Evolutionary conservation across 2,113 vertebrate genomes (phyloP).

Genomic region (Artemisiospiza belli): DNA sequence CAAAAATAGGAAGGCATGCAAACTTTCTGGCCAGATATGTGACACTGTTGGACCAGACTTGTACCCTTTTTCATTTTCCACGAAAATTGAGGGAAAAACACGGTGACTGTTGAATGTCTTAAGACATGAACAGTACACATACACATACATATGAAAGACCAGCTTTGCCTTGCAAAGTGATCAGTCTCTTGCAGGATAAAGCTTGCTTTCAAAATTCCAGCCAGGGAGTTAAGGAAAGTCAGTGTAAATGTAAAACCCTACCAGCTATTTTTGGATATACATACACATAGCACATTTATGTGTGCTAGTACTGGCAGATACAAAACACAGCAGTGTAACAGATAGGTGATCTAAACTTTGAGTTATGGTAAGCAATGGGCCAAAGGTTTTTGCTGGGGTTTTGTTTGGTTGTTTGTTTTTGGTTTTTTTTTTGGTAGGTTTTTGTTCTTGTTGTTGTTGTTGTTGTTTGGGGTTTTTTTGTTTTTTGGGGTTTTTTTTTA

Average conservation of each 20-base stretch:
- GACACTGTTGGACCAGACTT: neutral
- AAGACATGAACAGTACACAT: conserved; percentile 5
- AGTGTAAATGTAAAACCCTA: conserved; percentile 7
- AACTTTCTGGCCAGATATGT: neutral
- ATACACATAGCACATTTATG: neutral
- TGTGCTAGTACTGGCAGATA: neutral
- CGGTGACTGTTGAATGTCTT: conserved; percentile 38
- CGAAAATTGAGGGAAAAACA: neutral
- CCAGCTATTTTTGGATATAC: conserved; percentile 11
- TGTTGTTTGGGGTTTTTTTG: too few relatives aligned
- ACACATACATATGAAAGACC: neutral
- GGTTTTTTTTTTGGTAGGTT: too few relatives aligned
- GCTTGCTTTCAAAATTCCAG: conserved; percentile 36
- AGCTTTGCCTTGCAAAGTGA: conserved; percentile 37
- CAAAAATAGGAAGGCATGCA: neutral
- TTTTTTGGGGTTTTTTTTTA: neutral
- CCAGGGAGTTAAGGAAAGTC: conserved; percentile 16
- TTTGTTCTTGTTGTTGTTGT: neutral
- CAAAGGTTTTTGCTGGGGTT: neutral
- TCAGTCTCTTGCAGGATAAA: conserved; percentile 38
- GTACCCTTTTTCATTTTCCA: neutral
- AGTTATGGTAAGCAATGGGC: neutral
- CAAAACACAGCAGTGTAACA: neutral
- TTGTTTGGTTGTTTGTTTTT: neutral
- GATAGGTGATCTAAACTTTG: neutral